Conservation (phyloP, 1,140 invertebrate genomes). For the Lethrus apterus region DNA sequence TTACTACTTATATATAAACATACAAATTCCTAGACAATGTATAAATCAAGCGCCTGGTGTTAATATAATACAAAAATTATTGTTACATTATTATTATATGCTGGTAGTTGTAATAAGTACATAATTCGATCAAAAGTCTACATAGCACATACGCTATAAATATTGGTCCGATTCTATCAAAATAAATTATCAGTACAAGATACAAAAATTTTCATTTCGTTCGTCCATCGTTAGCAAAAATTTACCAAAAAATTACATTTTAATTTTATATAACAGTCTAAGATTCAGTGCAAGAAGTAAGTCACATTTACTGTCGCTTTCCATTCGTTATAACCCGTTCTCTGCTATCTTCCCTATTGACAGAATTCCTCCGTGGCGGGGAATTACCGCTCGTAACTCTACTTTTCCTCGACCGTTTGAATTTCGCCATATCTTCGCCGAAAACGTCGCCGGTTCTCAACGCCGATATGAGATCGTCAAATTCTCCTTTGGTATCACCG, state of each 20-base stretch:
- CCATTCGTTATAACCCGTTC: slow-evolving; percentile 47
- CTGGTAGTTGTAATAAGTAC: slow-evolving; percentile 1
- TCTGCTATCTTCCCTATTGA: slow-evolving; percentile 62
- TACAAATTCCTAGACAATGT: slow-evolving; percentile 13
- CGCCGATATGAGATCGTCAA: slow-evolving; percentile 95
- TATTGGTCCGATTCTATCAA: slow-evolving; percentile 11
- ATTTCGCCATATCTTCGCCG: slow-evolving; percentile 92
- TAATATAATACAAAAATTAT: slow-evolving; percentile 11
- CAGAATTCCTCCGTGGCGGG: slow-evolving; percentile 52
- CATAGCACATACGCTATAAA: neutral
- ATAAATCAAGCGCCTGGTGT: slow-evolving; percentile 8
- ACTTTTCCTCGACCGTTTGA: slow-evolving; percentile 68
- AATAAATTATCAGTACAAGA: too few species aligned
- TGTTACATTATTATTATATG: slow-evolving; percentile 5
- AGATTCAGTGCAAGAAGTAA: too few species aligned
- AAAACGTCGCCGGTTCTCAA: slow-evolving; percentile 94
- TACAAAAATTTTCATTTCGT: too few species aligned
- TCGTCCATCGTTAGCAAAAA: too few species aligned
- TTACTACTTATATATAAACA: slow-evolving; percentile 13
- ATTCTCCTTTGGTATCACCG: slow-evolving; percentile 73
- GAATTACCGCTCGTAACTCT: slow-evolving; percentile 51
- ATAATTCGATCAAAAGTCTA: too few species aligned
- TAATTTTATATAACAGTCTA: too few species aligned
- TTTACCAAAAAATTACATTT: too few species aligned
- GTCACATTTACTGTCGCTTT: slow-evolving; percentile 35